A percentile compares a stretch with the other conserved stretches of the same genome.
These are phyloP conservation scores for Dascyllus trimaculatus DNA, from an alignment of 2,113 vertebrate genomes.

Conservation along the genomic window DNA sequence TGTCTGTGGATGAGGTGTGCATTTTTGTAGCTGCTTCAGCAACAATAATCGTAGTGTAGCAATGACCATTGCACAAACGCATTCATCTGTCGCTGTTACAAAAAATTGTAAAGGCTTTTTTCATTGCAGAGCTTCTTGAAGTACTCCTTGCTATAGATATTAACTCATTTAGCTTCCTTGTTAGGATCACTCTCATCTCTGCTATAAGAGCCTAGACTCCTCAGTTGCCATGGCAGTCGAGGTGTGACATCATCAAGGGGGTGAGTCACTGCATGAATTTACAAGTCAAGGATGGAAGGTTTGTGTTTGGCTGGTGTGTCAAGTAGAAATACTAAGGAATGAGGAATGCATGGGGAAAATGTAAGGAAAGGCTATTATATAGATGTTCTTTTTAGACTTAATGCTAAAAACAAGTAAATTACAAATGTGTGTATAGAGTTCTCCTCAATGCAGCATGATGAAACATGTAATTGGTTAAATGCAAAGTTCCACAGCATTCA, in stretches of 20 bases:
- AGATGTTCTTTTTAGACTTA: background rate
- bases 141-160: constrained; percentile 47
- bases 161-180: constrained; percentile 51
- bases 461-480: too few species aligned
- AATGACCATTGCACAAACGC: too few species aligned
- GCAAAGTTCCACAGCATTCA: too few species aligned
- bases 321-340: constrained; percentile 2
- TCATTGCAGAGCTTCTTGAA: background rate
- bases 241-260: constrained; percentile 75
- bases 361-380: background rate
- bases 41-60: too few species aligned
- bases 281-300: constrained; percentile 46
- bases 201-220: constrained; percentile 49
- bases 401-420: too few species aligned
- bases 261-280: constrained; percentile 72
- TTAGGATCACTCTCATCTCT: constrained; percentile 32
- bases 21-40: too few species aligned
- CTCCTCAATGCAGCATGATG: too few species aligned
- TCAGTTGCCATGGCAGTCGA: constrained; percentile 71
- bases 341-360: background rate
- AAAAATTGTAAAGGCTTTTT: too few species aligned
- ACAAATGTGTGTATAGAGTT: too few species aligned
- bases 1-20: too few species aligned
- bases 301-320: constrained; percentile 37
- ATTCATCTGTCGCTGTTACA: too few species aligned